phyloP scores from a whole-genome alignment of 2,888 invertebrate genomes.

The Hydriomena furcata region DNA sequence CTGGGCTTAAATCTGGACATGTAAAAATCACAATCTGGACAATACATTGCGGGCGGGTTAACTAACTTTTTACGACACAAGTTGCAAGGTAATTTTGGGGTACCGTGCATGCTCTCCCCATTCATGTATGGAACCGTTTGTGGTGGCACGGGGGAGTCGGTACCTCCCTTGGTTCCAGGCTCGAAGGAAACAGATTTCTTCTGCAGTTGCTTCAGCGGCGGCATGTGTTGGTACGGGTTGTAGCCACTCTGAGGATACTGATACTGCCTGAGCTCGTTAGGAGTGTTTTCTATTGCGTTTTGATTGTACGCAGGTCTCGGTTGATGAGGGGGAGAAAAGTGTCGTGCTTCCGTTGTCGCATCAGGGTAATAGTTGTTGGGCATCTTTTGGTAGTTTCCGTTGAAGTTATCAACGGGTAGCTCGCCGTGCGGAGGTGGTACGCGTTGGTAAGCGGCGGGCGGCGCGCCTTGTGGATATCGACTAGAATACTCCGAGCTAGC shows the following conservation, averaged over 20 bases:
- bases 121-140: conserved; percentile 59
- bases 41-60: conserved; percentile 90
- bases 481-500: conserved; percentile 77
- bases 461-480: conserved; percentile 79
- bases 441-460: conserved; percentile 82
- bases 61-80: conserved; percentile 94
- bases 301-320: conserved; percentile 70
- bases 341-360: conserved; percentile 55
- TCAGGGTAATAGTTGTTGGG: conserved; percentile 68
- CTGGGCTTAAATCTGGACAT: conserved; percentile 92
- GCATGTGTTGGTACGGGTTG: conserved; percentile 86
- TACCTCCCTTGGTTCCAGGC: conserved; percentile 87
- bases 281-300: conserved; percentile 53
- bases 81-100: conserved; percentile 88
- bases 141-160: conserved; percentile 75
- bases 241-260: conserved; percentile 67
- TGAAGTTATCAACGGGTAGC: conserved; percentile 62
- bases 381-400: conserved; percentile 69
- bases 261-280: conserved; percentile 57
- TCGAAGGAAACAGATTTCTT: conserved; percentile 90
- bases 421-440: conserved; percentile 84
- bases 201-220: conserved; percentile 84
- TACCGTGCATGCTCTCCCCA: conserved; percentile 53
- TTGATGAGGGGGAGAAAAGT: conserved; percentile 63
- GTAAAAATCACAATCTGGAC: conserved; percentile 96